phyloP scores from a whole-genome alignment of 2,113 vertebrate species.

The Pygoscelis adeliae region DNA sequence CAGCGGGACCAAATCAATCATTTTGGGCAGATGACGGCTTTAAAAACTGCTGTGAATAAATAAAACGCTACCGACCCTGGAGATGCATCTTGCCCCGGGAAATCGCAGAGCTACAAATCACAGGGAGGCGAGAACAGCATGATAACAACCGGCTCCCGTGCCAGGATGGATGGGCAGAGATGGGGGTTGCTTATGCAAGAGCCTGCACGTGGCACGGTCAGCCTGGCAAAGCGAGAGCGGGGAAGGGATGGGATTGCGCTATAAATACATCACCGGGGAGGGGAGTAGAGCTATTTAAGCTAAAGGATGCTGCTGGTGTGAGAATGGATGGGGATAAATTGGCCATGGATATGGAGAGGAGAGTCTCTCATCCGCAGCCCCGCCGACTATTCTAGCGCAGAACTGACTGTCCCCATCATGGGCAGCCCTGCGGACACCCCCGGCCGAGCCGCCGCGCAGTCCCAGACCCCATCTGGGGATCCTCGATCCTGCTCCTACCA shows the following conservation, averaged over 20 bases:
- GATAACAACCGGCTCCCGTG: neutral
- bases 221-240: neutral
- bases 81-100: neutral
- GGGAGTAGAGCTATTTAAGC: neutral
- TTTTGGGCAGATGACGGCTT: neutral
- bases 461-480: neutral
- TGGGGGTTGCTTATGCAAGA: neutral
- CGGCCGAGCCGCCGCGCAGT: rapidly evolving
- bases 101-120: neutral
- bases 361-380: neutral
- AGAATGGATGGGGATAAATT: neutral
- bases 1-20: neutral
- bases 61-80: neutral
- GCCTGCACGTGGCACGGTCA: neutral
- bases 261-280: neutral
- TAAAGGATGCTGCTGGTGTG: neutral
- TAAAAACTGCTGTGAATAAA: neutral
- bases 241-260: neutral
- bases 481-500: neutral
- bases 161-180: neutral
- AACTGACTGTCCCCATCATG: rapidly evolving
- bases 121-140: neutral
- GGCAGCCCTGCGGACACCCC: neutral
- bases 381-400: neutral
- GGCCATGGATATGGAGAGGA: rapidly evolving